A percentile compares a stretch with the other conserved stretches of the same genome.
Conservation (phyloP, 2,113 vertebrate species). For the Petrocephalus zakoni region DNA sequence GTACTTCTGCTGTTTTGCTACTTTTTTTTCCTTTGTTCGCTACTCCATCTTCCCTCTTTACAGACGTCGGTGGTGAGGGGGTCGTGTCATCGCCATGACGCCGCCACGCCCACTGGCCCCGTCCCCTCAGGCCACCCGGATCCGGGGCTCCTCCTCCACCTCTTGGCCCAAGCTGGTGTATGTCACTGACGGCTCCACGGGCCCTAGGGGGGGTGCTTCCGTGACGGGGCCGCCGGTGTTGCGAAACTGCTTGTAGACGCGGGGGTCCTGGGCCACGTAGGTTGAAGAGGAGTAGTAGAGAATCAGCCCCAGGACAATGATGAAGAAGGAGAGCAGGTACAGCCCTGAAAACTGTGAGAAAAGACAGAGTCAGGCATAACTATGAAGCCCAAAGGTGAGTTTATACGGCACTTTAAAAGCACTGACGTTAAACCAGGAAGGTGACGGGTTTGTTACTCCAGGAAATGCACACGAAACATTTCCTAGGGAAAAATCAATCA, state of each 20-base stretch:
- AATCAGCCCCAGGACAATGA: conserved; percentile 82
- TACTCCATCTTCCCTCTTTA: conserved; percentile 66
- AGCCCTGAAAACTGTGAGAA: conserved; percentile 85
- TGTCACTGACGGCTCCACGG: conserved; percentile 82
- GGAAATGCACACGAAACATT: not conserved
- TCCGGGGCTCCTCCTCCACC: conserved; percentile 75
- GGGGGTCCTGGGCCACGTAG: conserved; percentile 85
- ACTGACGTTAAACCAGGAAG: not conserved
- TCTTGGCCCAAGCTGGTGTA: conserved; percentile 86
- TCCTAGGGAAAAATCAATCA: not conserved
- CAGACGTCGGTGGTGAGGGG: conserved; percentile 57
- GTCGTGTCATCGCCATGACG: conserved; percentile 36
- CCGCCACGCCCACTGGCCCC: not conserved
- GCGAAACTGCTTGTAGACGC: conserved; percentile 93
- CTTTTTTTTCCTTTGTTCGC: conserved; percentile 57
- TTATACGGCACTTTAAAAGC: not conserved
- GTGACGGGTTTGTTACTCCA: not conserved
- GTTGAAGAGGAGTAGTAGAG: conserved; percentile 86
- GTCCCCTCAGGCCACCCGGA: conserved; percentile 67
- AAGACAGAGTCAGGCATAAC: conserved; percentile 1
- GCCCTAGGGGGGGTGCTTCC: conserved; percentile 61
- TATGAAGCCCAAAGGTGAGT: not conserved
- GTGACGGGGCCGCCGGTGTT: conserved; percentile 73
- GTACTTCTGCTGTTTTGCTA: conserved; percentile 54
- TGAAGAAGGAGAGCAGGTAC: conserved; percentile 85